Conservation (phyloP, 2,797 vertebrate genomes). For the Chrysolophus pictus region DNA sequence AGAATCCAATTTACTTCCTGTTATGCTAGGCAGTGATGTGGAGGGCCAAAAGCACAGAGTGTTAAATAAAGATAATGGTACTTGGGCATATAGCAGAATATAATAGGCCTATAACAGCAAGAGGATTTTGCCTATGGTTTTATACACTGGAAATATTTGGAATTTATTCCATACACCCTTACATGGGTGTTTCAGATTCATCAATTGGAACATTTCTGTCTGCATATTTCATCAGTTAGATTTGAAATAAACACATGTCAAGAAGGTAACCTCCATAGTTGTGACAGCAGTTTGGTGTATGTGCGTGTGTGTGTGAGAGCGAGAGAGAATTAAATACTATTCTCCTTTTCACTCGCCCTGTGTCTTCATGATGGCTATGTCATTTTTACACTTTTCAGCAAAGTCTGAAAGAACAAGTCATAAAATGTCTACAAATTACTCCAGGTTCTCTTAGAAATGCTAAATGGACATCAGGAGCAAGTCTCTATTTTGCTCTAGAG, state of each 20-base stretch:
- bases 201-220: neutral
- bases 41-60: neutral
- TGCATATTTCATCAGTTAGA: neutral
- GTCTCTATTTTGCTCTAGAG: neutral
- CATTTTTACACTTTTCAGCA: neutral
- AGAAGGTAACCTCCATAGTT: neutral
- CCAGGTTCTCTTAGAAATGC: neutral
- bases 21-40: neutral
- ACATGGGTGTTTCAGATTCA: neutral
- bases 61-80: neutral
- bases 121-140: neutral
- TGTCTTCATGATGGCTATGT: neutral
- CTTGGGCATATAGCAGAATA: neutral
- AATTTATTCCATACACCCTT: neutral
- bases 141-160: neutral
- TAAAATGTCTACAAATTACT: neutral
- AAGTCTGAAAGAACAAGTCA: neutral
- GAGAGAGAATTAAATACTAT: neutral
- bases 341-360: accelerated
- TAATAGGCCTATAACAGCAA: accelerated
- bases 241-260: neutral
- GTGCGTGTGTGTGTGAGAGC: no score
- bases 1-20: neutral
- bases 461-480: neutral
- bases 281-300: neutral